Evolutionary conservation across 2,888 invertebrate species (phyloP).

Genomic region (Nomada fabriciana): DNA sequence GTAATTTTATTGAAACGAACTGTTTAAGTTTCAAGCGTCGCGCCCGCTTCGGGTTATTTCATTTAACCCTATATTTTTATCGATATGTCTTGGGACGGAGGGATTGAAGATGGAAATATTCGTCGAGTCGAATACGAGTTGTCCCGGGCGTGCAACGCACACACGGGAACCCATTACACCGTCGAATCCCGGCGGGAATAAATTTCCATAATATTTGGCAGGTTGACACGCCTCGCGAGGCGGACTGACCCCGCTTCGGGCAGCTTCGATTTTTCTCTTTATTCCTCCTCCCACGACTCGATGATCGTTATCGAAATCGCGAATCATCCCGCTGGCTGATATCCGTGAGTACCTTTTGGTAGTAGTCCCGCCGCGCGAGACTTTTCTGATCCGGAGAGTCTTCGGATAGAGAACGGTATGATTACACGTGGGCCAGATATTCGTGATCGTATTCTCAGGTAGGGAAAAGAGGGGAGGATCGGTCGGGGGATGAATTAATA

Average conservation of each 20-base stretch:
- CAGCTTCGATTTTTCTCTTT: constrained; percentile 43
- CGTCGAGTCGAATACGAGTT: constrained; percentile 26
- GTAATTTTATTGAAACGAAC: constrained; percentile 6
- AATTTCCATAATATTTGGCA: constrained; percentile 83
- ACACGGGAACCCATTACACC: constrained; percentile 72
- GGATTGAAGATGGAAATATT: neutral
- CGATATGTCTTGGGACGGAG: neutral
- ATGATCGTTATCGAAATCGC: constrained; percentile 56
- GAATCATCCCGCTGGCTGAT: constrained; percentile 8
- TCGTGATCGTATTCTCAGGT: constrained; percentile 64
- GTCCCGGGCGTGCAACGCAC: constrained; percentile 15
- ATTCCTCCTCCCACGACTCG: constrained; percentile 35
- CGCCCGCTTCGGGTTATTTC: constrained; percentile 19
- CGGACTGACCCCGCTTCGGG: constrained; percentile 71
- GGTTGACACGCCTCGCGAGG: constrained; percentile 80
- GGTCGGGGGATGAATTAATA: constrained; percentile 68
- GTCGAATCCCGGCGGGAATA: constrained; percentile 74
- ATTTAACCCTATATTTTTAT: constrained; percentile 3
- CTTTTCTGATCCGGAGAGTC: neutral
- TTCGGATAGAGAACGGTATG: constrained; percentile 52
- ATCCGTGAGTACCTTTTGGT: constrained; percentile 10
- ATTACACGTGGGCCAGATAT: constrained; percentile 63
- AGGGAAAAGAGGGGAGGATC: constrained; percentile 23
- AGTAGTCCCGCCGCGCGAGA: constrained; percentile 20
- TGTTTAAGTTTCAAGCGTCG: constrained; percentile 2